Evolutionary conservation across 2,888 invertebrate species (phyloP).

Genomic region (Apamea epomidion): DNA sequence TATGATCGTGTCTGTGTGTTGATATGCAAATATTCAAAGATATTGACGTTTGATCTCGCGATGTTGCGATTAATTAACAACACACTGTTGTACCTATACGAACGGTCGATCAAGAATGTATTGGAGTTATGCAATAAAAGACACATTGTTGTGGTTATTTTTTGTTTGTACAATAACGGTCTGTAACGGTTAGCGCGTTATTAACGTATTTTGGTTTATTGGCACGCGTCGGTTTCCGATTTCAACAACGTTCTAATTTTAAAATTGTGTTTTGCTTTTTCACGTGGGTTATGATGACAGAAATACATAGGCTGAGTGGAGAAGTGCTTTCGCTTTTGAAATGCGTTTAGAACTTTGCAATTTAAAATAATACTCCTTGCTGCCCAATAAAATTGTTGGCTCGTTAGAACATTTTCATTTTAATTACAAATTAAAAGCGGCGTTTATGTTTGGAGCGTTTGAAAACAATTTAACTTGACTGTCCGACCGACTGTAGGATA

Average conservation of each 20-base stretch:
- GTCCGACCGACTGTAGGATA: slow-evolving; percentile 25
- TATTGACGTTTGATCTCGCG: slow-evolving; percentile 42
- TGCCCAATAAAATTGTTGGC: slow-evolving; percentile 2
- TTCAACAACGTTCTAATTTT: slow-evolving; percentile 75
- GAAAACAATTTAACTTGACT: slow-evolving; percentile 45
- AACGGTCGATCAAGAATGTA: slow-evolving; percentile 47
- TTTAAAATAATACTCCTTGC: slow-evolving; percentile 23
- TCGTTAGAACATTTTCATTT: slow-evolving; percentile 10
- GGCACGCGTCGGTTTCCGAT: slow-evolving; percentile 76
- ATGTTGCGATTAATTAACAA: slow-evolving; percentile 50
- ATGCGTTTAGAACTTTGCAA: slow-evolving; percentile 19
- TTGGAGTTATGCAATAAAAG: slow-evolving; percentile 56
- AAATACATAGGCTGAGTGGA: slow-evolving; percentile 60
- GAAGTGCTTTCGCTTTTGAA: slow-evolving; percentile 45
- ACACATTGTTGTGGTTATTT: slow-evolving; percentile 56
- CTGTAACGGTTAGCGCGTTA: slow-evolving; percentile 60
- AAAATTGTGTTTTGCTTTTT: slow-evolving; percentile 68
- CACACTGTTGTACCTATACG: slow-evolving; percentile 39
- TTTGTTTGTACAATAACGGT: slow-evolving; percentile 67
- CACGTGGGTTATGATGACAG: slow-evolving; percentile 61
- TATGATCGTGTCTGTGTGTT: slow-evolving; percentile 40
- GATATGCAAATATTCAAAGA: slow-evolving; percentile 47
- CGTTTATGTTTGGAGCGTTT: slow-evolving; percentile 30
- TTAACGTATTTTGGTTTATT: slow-evolving; percentile 72
- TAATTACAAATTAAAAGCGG: slow-evolving; percentile 33